These are phyloP conservation scores for Pantala flavescens DNA, from an alignment of 1,140 invertebrate species.

Conservation along the genomic window DNA sequence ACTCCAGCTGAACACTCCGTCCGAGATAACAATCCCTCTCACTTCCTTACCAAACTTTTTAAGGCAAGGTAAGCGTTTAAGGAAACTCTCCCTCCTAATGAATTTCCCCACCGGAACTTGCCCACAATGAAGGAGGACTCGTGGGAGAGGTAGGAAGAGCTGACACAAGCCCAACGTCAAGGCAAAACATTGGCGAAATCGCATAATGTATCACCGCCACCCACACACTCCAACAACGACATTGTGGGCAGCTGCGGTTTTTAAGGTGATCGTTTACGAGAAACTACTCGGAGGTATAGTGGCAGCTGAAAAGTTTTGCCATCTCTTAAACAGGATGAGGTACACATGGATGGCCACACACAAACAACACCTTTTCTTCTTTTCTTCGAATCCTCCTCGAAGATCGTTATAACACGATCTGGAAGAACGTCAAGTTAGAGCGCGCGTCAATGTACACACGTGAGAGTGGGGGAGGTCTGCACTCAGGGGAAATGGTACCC, in stretches of 20 bases:
- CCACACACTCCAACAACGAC: neutral
- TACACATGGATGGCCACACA: neutral
- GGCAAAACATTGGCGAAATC: neutral
- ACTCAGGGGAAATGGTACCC: neutral
- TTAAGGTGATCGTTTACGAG: neutral
- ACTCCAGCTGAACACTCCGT: too few relatives aligned
- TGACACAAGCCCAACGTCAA: neutral
- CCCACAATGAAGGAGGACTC: neutral
- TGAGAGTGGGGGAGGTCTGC: neutral
- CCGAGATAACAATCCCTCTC: too few relatives aligned
- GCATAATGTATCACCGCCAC: neutral
- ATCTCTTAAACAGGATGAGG: neutral
- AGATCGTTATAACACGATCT: constrained; percentile 7
- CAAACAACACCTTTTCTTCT: neutral
- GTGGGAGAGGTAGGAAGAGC: neutral
- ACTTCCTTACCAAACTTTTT: too few relatives aligned
- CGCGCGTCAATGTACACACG: neutral
- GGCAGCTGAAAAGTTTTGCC: neutral
- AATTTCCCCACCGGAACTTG: neutral
- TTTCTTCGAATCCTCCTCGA: neutral
- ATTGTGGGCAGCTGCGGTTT: neutral
- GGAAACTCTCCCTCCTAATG: too few relatives aligned
- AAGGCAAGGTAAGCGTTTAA: too few relatives aligned
- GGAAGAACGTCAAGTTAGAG: neutral
- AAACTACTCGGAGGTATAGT: neutral